phyloP scores from a whole-genome alignment of 2,797 vertebrate species.

The Danionella dracula region DNA sequence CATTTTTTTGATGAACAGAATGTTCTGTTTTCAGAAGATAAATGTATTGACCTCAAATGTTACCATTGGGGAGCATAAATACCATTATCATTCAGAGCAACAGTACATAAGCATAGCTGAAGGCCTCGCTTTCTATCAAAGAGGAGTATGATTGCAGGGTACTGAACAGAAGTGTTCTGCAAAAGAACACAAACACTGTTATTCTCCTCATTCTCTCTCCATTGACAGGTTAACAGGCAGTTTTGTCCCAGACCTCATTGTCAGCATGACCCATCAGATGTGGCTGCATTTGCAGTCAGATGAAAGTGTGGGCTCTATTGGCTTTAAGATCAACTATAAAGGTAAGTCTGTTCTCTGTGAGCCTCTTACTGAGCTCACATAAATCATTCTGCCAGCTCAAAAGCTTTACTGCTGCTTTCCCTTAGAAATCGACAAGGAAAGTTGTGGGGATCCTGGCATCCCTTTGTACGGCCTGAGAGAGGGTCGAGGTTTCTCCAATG shows the following conservation, averaged over 20 bases:
- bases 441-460: constrained; percentile 94
- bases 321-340: constrained; percentile 98
- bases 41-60: no score
- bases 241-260: constrained; percentile 95
- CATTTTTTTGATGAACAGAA: no score
- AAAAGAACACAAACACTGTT: neutral
- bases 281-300: constrained; percentile 97
- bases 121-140: no score
- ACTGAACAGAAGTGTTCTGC: neutral
- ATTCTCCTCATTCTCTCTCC: neutral
- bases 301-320: constrained; percentile 94
- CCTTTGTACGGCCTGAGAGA: constrained; percentile 93
- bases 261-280: constrained; percentile 96
- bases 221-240: constrained; percentile 86
- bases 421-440: constrained; percentile 97
- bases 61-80: no score
- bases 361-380: neutral
- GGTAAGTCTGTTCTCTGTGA: constrained; percentile 59
- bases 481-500: constrained; percentile 92
- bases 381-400: neutral
- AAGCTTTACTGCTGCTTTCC: neutral
- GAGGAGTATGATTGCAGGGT: no score
- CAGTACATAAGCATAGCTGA: no score
- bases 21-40: no score
- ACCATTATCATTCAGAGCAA: no score